Percentiles rank a stretch among this genome's conserved stretches.
Conservation (phyloP, 2,797 vertebrate species). For the Coccyzus lansbergi region DNA sequence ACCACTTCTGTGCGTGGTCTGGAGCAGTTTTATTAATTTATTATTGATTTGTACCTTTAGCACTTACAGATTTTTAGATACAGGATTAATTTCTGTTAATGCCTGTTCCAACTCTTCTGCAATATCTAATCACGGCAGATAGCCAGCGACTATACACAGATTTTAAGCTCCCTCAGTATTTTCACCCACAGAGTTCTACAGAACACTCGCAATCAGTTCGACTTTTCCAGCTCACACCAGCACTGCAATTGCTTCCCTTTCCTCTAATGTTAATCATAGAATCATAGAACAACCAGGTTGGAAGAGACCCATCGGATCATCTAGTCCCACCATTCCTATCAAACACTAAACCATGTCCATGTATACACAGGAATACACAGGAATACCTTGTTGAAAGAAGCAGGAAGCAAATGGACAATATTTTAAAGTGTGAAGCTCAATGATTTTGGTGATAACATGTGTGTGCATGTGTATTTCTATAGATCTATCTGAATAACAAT, state of each 20-base stretch:
- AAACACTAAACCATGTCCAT: no score
- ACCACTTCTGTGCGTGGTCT: not conserved
- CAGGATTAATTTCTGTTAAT: not conserved
- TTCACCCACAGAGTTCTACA: fast-evolving
- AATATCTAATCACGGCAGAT: not conserved
- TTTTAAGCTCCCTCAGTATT: not conserved
- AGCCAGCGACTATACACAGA: not conserved
- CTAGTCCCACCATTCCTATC: no score
- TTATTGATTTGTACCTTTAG: not conserved
- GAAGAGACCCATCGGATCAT: no score
- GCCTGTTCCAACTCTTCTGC: not conserved
- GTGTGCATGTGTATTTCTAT: not conserved
- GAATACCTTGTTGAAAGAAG: not conserved
- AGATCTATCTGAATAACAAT: not conserved
- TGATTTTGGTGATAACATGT: not conserved
- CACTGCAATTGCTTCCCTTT: not conserved
- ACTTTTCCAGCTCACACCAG: not conserved
- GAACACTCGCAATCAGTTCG: not conserved
- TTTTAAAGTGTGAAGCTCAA: conserved; percentile 6
- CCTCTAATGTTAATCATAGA: not conserved
- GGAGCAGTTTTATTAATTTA: not conserved
- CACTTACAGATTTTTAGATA: not conserved
- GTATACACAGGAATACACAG: no score
- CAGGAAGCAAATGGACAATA: conserved; percentile 20
- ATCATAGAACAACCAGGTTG: no score